Evolutionary conservation across 2,113 vertebrate genomes (phyloP).

Genomic region (Etia nguti): DNA sequence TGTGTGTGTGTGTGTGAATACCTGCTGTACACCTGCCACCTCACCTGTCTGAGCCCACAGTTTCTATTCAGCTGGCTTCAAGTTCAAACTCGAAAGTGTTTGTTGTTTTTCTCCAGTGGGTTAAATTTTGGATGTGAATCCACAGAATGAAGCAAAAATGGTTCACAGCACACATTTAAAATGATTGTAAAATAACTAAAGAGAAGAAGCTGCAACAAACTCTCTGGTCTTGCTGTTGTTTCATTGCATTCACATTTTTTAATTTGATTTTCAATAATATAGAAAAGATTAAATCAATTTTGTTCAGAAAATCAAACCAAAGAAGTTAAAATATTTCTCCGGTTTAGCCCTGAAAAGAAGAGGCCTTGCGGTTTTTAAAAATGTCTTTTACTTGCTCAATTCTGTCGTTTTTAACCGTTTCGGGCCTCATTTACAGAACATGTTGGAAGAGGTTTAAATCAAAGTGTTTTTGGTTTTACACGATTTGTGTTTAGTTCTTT

Average conservation of each 20-base stretch:
- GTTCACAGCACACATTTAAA: background rate
- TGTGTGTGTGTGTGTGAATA: background rate
- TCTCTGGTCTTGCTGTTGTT: background rate
- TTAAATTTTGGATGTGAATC: background rate
- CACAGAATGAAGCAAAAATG: background rate
- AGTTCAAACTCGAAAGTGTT: background rate
- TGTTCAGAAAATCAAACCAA: background rate
- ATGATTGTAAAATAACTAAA: background rate
- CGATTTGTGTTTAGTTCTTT: background rate
- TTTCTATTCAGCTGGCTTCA: background rate
- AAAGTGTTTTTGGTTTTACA: background rate
- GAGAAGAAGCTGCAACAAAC: background rate
- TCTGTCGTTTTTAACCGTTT: background rate
- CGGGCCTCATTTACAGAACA: background rate
- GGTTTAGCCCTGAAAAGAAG: background rate
- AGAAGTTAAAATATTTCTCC: background rate
- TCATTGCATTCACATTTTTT: background rate
- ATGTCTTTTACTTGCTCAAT: background rate
- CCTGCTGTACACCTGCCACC: background rate
- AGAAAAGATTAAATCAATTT: background rate
- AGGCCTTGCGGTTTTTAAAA: background rate
- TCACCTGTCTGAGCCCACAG: background rate
- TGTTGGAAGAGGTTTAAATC: background rate
- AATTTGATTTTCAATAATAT: background rate
- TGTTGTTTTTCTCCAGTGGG: background rate